Conservation (phyloP, 2,888 invertebrate species). For the Ptilodon capucinus region DNA sequence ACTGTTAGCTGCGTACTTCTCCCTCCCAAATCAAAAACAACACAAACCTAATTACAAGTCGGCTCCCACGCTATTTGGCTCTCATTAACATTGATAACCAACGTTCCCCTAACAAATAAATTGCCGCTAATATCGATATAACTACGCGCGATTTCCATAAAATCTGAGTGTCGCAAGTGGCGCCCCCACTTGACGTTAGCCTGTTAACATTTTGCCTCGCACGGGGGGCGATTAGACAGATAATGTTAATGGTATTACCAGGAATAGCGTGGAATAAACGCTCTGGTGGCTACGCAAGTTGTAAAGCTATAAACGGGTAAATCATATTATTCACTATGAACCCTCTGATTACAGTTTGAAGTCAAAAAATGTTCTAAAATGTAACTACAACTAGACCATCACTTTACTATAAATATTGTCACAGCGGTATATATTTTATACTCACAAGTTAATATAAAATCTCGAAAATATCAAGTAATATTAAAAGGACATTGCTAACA, state of each 20-base stretch:
- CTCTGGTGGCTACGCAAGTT: no score
- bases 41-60: slow-evolving; percentile 4
- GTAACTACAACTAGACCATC: no score
- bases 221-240: slow-evolving; percentile 42
- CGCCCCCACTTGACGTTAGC: slow-evolving; percentile 28
- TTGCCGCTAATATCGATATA: slow-evolving; percentile 26
- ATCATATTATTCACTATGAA: no score
- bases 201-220: slow-evolving; percentile 61
- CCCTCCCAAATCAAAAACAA: background rate
- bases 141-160: slow-evolving; percentile 34
- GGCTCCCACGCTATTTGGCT: slow-evolving; percentile 27
- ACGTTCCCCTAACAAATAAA: slow-evolving; percentile 25
- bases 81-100: slow-evolving; percentile 31
- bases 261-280: background rate
- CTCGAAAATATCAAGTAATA: no score
- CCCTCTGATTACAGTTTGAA: no score
- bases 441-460: no score
- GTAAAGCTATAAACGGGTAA: no score
- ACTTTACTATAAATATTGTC: no score
- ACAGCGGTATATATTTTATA: no score
- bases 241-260: slow-evolving; percentile 27
- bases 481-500: no score
- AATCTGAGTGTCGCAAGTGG: slow-evolving; percentile 28
- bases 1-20: no score
- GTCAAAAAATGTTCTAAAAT: no score